Percentiles rank a stretch among this genome's conserved stretches.
These are phyloP conservation scores for Cladorhizidae sp. DNA, from an alignment of 37 sponge, comb jelly and placozoan genomes.

Conservation along the genomic window DNA sequence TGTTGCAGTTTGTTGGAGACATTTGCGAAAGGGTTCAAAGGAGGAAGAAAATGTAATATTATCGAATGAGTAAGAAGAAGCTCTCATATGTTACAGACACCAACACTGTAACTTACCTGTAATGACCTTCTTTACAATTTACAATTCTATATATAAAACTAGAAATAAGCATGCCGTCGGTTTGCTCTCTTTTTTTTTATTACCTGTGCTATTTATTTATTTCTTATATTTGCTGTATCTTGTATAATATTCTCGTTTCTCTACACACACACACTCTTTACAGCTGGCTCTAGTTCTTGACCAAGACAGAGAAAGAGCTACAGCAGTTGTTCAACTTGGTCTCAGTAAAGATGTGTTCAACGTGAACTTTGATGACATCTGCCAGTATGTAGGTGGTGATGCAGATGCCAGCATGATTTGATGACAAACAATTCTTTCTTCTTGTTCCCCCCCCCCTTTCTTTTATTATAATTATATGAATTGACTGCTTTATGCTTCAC, in stretches of 20 bases:
- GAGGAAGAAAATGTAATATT: too few relatives aligned
- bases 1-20: too few relatives aligned
- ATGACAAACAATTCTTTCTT: background rate
- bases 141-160: too few relatives aligned
- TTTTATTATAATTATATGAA: background rate
- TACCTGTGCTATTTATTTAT: background rate
- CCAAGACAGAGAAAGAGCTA: constrained; percentile 37
- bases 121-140: too few relatives aligned
- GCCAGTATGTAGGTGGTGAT: constrained; percentile 51
- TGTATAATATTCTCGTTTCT: background rate
- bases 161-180: too few relatives aligned
- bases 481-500: too few relatives aligned
- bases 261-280: background rate
- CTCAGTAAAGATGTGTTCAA: constrained; percentile 38
- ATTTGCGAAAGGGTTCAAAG: too few relatives aligned
- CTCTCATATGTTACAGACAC: too few relatives aligned
- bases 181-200: background rate
- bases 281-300: constrained; percentile 74
- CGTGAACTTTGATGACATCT: constrained; percentile 71
- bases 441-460: background rate
- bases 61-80: too few relatives aligned
- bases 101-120: too few relatives aligned
- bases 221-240: background rate
- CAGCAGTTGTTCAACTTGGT: constrained; percentile 50
- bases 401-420: background rate